Evolutionary conservation across 2,888 invertebrate genomes (phyloP), one percentile per base, ranked within the genome.

Genomic region (Polymixis lichenea): DNA sequence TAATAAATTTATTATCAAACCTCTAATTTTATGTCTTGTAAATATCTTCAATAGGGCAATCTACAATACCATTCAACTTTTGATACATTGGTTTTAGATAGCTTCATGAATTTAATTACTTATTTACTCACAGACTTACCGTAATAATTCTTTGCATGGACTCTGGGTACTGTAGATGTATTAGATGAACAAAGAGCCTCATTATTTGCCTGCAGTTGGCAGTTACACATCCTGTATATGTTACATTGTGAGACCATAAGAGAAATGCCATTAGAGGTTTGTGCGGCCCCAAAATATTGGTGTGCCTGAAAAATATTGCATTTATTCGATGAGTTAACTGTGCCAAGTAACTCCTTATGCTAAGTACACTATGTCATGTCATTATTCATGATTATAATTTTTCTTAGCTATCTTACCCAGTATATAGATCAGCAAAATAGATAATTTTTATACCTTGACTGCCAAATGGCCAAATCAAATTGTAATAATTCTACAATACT

Each of bases 401-500:
- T 3, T 38, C 5, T 38, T 38, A 32, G 1, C 4, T 2, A 32
- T 32, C 32, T 32, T 32, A 32, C 6, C 38, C 38, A 38, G 38
- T 38, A 38, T 38, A 32, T 32, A 15, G n/a, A 9, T 22, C 0
- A 28, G n/a, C 4, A n/a, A n/a, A 49, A 15, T 17, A 28, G 6
- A 28, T n/a, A 3, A 38, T 46, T 56, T 19, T 7, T 32, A 82
- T 94, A 97, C 94, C 97, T 96, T 77, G 95, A 91, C 86, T 97
- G 94, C 97, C 97, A 97, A 88, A 97, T 95, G 5, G 95, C 95
- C 72, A 97, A 93, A 92, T 97, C 97, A 90, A 93, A 94, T 89
- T 97, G 97, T 72, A 97, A 87, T 55, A 97, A 90, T 89, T 97
- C 96, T 75, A 97, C 92, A 3, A 97, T 79, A 84, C 96, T 94